Evolutionary conservation across 2,113 vertebrate species (phyloP), one percentile per base, ranked within the genome.

Genomic region (Cololabis saira): DNA sequence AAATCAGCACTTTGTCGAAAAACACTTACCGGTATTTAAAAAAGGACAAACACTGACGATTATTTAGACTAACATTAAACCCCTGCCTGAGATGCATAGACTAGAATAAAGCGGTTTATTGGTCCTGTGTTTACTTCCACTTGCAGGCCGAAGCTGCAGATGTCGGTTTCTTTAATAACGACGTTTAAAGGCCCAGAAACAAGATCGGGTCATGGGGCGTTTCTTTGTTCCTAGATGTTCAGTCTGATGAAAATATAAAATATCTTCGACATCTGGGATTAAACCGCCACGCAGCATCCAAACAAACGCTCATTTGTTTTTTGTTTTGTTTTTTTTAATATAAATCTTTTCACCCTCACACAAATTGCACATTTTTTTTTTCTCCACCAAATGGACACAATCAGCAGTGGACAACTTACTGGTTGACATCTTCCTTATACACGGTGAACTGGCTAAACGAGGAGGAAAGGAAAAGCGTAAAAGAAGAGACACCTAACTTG

Each of bases 281-380:
- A 50, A 68, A 42, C 10, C 12, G 41, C 49, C 62, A 80, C 5
- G 72, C 78, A 89, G 76, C 78, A 84, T 67, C 74, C 76, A 87
- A 47, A 86, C 81, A 72, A 15, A 24, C 16, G 12, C 63, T 68
- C 71, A 61, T 73, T 65, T 66, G 81, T 82, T 85, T 3, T 85
- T 40, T 53, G n/a, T n/a, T n/a, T n/a, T 82, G 83, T 3, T 85
- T 81, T 81, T 47, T 90, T 90, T 89, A 89, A 87, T 89, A 90
- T 50, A 89, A 90, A 87, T 86, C 79, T 83, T 83, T 72, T 83
- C 83, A 90, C 85, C 81, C 85, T 81, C 87, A 90, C 82, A 88
- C 83, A 90, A 79, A 86, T 86, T 84, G 86, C 86, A 90, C 84
- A 79, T 89, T 61, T 80, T 80, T 81, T 67, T 84, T 79, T 74